Evolutionary conservation across 2,797 vertebrate genomes (phyloP), one percentile per base, ranked within the genome.

Genomic region (Nyctibius grandis): DNA sequence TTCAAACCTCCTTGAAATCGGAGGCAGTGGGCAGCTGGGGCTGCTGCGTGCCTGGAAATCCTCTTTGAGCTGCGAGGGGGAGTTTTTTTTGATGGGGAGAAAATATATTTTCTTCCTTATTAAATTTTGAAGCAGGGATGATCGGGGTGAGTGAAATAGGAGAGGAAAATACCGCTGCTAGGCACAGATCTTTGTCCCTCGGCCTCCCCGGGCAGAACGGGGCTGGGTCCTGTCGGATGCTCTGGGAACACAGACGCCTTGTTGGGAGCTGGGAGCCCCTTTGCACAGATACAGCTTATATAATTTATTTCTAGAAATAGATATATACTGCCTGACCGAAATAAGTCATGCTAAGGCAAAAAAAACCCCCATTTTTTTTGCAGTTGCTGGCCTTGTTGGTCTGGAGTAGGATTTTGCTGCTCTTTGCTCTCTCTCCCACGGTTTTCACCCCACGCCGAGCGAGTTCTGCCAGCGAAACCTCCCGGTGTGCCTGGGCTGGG

Each of bases 261-360:
- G 68, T 67, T 65, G 0, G 2, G 2, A 15, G 65, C 45, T 42
- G 42, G 12, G 10, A 67, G 53, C 17, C 47, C 54, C 17, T 34
- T 4, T 6, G 29, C 72, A 26, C 15, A 1, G 45, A 2, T 5
- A 1, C 42, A 15, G 72, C 59, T 42, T 6, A 1, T 34, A 9
- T 5, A 5, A 1, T 11, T 20, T 14, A 8, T 22, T 19, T 23
- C 11, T 12, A 31, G 40, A n/a, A 18, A 5, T 5, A 8, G n/a
- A 5, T 3, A 3, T 6, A 6, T 6, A 2, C 34, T 14, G 53
- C 79, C 54, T 8, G 53, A 2, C 14, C 2, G 0, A 10, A 38
- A 8, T 2, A 11, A 78, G 45, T 15, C 5, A 0, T 7, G 38
- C 23, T 33, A 14, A 29, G 0, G 7, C 31, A 9, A 23, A 26